These are phyloP conservation scores for Panzeria rudis DNA, from an alignment of 2,888 invertebrate genomes.

Conservation along the genomic window DNA sequence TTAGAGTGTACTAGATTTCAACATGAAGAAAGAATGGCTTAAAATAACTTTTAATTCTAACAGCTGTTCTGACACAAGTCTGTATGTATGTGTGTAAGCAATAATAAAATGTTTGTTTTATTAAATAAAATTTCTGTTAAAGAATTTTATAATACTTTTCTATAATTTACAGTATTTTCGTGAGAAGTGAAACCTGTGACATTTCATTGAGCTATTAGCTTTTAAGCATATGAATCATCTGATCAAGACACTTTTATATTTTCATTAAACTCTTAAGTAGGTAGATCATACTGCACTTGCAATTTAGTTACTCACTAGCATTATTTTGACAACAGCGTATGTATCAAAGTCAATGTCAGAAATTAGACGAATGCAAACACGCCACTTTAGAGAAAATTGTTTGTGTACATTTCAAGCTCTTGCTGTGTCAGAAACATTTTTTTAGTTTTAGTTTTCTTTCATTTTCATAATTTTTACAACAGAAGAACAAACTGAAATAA, in stretches of 20 bases:
- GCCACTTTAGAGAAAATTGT: conserved; percentile 53
- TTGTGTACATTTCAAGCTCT: conserved; percentile 44
- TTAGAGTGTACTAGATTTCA: no score
- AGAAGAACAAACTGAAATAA: conserved; percentile 9
- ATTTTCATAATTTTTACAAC: conserved; percentile 37
- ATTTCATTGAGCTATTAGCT: conserved; percentile 33
- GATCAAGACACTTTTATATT: conserved; percentile 5
- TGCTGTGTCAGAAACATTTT: conserved; percentile 17
- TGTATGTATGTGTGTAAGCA: not conserved
- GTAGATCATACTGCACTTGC: not conserved
- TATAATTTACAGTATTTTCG: not conserved
- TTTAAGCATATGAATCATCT: conserved; percentile 3
- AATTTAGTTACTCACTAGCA: conserved; percentile 16
- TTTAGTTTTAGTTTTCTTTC: conserved; percentile 28
- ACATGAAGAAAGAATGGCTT: no score
- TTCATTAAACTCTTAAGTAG: conserved; percentile 1
- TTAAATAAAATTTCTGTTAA: not conserved
- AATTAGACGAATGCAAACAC: conserved; percentile 53
- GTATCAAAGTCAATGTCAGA: conserved; percentile 67
- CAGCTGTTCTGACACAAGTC: not conserved
- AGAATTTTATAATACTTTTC: not conserved
- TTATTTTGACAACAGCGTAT: conserved; percentile 48
- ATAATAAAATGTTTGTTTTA: not conserved
- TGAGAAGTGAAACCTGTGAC: not conserved
- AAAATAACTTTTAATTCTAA: not conserved